Evolutionary conservation across 2,888 invertebrate species (phyloP), one percentile per base, ranked within the genome.

Genomic region (Thereva unica): DNA sequence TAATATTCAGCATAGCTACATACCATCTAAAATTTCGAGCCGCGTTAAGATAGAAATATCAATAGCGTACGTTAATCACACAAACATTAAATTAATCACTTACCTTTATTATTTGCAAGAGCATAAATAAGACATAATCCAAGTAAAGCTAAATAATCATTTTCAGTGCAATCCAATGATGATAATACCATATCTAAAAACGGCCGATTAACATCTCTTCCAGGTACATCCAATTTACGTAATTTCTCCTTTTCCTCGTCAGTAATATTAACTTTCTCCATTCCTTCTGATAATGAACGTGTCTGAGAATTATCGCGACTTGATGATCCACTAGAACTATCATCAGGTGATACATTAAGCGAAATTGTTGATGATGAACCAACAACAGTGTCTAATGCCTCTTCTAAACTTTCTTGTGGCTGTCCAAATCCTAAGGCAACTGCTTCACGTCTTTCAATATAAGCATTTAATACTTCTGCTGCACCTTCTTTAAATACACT

Each of bases 61-160:
- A 10, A 23, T 40, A 56, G 44, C 45, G 40, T 41, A 50, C 49
- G 50, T 40, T 50, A 50, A 34, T 50, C 23, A 50, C 5, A 8
- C 35, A 23, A 34, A 6, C 4, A 50, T 10, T 38, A n/a, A 23
- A 37, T 54, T 35, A 8, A 10, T 37, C 5, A 37, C 54, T 38
- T 5, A 54, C 40, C 38, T 37, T 38, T 40, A 37, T 54, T 38
- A 78, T 92, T 92, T 68, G 92, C 92, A 81, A 98, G 86, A 9
- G 97, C 95, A 79, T 95, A 96, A 47, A 98, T 85, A 68, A 98
- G 84, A 80, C 96, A 94, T 10, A 98, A 84, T 4, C 92, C 90
- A 79, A 97, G 93, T 68, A 99, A 83, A 5, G 97, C 90, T 53
- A 92, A 87, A 78, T 98, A 97, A 83, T 99, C 98, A 80, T 97